Evolutionary conservation across 2,797 vertebrate genomes (phyloP).

Genomic region (Pseudochirops corinnae): DNA sequence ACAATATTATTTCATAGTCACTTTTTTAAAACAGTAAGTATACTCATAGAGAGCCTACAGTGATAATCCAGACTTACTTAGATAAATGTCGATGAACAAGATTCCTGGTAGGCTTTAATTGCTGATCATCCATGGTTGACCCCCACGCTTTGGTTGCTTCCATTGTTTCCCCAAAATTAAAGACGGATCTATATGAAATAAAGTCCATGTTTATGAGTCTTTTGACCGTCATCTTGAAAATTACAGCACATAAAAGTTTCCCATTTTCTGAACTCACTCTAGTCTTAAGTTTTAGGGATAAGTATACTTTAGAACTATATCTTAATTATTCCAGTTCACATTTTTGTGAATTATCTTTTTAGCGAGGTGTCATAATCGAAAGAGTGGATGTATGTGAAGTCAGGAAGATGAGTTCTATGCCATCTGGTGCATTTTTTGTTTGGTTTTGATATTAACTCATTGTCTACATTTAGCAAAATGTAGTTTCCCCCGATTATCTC

Average conservation of each 20-base stretch:
- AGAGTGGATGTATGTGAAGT: not conserved
- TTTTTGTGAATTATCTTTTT: slow-evolving; percentile 29
- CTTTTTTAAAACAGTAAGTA: slow-evolving; percentile 1
- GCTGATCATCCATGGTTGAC: slow-evolving; percentile 17
- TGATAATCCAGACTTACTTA: slow-evolving; percentile 33
- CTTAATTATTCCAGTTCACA: slow-evolving; percentile 31
- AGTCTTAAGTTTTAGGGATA: slow-evolving; percentile 52
- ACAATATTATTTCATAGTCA: slow-evolving; percentile 21
- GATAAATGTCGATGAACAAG: slow-evolving; percentile 41
- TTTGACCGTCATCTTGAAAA: slow-evolving; percentile 41
- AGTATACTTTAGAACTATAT: slow-evolving; percentile 21
- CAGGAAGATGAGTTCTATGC: not conserved
- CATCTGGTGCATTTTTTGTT: no score
- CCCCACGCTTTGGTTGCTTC: slow-evolving; percentile 46
- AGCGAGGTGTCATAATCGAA: not conserved
- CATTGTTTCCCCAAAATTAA: slow-evolving; percentile 57
- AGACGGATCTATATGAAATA: slow-evolving; percentile 40
- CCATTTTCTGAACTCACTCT: slow-evolving; percentile 46
- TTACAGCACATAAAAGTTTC: not conserved
- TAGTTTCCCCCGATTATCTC: no score
- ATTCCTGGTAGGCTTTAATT: slow-evolving; percentile 57
- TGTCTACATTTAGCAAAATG: no score
- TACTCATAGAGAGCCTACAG: not conserved
- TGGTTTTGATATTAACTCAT: no score
- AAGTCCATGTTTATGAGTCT: slow-evolving; percentile 45